These are phyloP conservation scores for Buphagus erythrorhynchus DNA, from an alignment of 2,797 vertebrate genomes.

Conservation along the genomic window DNA sequence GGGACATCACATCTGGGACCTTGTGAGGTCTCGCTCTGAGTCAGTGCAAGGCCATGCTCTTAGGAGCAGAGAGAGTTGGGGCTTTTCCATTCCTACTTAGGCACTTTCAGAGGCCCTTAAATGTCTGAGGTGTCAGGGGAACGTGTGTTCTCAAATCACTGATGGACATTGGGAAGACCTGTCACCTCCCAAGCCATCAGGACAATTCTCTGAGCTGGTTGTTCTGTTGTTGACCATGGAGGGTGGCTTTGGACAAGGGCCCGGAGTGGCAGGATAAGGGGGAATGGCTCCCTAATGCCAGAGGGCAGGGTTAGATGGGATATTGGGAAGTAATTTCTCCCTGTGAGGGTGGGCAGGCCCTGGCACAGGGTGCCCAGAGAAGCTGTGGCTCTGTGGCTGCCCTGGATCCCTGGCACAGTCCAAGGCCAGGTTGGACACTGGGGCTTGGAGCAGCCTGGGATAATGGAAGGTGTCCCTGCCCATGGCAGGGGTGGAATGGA, in stretches of 20 bases:
- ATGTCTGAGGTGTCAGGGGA: background rate
- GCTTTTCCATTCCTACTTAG: background rate
- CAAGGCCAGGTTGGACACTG: background rate
- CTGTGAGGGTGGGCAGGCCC: rapidly evolving
- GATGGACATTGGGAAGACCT: background rate
- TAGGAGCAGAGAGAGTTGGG: background rate
- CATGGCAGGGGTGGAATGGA: background rate
- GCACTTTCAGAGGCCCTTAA: background rate
- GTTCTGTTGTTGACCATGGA: background rate
- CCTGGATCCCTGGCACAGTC: background rate
- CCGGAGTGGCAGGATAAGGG: background rate
- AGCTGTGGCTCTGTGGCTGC: background rate
- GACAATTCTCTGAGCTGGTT: background rate
- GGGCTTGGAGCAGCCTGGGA: background rate
- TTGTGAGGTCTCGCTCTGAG: background rate
- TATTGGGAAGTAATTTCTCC: rapidly evolving
- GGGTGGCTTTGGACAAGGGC: background rate
- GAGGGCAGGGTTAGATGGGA: rapidly evolving
- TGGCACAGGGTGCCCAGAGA: background rate
- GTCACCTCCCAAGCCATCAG: background rate
- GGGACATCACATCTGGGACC: background rate
- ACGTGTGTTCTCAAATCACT: background rate
- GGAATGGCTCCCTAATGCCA: background rate
- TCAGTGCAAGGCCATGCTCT: background rate
- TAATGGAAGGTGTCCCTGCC: rapidly evolving